phyloP scores from a whole-genome alignment of 37 sponge, comb jelly and placozoan species.

The Aplysina aerophoba region DNA sequence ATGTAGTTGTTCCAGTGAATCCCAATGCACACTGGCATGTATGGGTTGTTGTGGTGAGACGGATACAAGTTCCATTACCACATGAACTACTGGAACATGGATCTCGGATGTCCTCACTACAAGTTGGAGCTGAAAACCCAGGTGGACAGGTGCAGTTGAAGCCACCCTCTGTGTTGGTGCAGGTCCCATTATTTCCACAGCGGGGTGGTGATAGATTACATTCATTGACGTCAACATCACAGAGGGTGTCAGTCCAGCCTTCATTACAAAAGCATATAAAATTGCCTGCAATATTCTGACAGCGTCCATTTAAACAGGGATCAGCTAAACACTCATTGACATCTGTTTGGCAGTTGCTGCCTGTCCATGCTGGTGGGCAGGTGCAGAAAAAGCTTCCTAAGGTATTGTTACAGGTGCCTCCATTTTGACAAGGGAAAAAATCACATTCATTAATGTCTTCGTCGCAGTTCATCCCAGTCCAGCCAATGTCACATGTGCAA shows the following conservation, averaged over 20 bases:
- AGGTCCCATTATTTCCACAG: constrained; percentile 41
- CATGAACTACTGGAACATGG: background rate
- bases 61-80: background rate
- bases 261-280: constrained; percentile 45
- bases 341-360: constrained; percentile 57
- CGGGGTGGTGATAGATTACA: constrained; percentile 21
- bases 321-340: constrained; percentile 50
- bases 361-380: constrained; percentile 70
- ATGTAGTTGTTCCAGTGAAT: constrained; percentile 1
- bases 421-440: constrained; percentile 65
- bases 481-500: constrained; percentile 77
- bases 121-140: constrained; percentile 26
- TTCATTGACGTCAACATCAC: constrained; percentile 22
- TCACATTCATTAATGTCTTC: constrained; percentile 62
- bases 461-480: constrained; percentile 77
- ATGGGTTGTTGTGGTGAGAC: no score
- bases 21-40: constrained; percentile 1
- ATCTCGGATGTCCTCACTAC: constrained; percentile 35
- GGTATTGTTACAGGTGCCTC: constrained; percentile 72
- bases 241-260: constrained; percentile 47
- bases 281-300: constrained; percentile 13
- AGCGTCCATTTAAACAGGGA: constrained; percentile 43
- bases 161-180: constrained; percentile 9
- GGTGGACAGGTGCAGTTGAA: constrained; percentile 42
- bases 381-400: constrained; percentile 49